A percentile compares a stretch with the other conserved stretches of the same genome.
These are phyloP conservation scores for Cottus gobio DNA, from an alignment of 2,113 vertebrate genomes.

Conservation along the genomic window DNA sequence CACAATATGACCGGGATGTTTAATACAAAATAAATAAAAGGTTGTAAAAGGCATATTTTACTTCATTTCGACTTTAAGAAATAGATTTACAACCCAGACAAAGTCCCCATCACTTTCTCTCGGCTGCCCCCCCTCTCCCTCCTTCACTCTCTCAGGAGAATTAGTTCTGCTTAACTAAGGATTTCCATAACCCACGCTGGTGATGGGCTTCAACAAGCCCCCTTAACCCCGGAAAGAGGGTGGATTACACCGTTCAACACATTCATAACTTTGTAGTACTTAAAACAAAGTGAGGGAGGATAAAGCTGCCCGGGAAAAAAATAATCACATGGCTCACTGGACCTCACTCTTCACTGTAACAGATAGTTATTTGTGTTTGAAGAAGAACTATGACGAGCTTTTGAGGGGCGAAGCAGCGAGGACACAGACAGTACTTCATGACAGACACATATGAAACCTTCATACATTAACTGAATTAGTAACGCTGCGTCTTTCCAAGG, in stretches of 20 bases:
- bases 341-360: constrained; percentile 8
- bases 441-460: constrained; percentile 52
- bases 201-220: constrained; percentile 28
- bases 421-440: constrained; percentile 29
- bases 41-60: neutral
- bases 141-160: constrained; percentile 37
- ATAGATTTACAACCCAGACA: constrained; percentile 68
- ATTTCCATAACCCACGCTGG: constrained; percentile 58
- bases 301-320: constrained; percentile 23
- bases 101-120: constrained; percentile 40
- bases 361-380: constrained; percentile 23
- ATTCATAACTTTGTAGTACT: constrained; percentile 36
- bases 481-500: constrained; percentile 33
- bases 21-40: too few relatives aligned
- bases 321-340: constrained; percentile 21
- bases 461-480: constrained; percentile 44
- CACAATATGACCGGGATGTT: neutral
- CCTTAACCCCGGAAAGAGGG: constrained; percentile 17
- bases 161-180: constrained; percentile 69
- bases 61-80: neutral
- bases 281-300: constrained; percentile 23
- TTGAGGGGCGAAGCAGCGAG: neutral
- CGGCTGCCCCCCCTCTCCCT: constrained; percentile 11
- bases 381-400: constrained; percentile 27
- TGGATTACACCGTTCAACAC: constrained; percentile 46